These are phyloP conservation scores for Polia nebulosa DNA, from an alignment of 2,888 invertebrate genomes.

Conservation along the genomic window DNA sequence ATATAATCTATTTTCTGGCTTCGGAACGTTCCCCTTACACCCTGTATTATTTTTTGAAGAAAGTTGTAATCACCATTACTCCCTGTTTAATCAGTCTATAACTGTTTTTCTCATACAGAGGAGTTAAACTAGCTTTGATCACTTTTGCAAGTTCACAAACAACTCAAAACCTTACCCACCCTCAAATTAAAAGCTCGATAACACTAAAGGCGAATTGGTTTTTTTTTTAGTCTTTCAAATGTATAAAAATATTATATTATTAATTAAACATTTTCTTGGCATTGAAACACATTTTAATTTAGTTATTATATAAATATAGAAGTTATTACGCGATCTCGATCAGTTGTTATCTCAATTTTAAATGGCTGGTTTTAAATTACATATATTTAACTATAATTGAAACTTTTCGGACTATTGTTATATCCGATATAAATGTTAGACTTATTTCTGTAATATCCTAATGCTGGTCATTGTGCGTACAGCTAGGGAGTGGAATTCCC, in stretches of 20 bases:
- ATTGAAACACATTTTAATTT: conserved; percentile 42
- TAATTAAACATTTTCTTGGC: conserved; percentile 38
- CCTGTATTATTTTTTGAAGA: too few relatives aligned
- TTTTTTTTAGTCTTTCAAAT: conserved; percentile 25
- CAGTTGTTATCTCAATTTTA: not conserved
- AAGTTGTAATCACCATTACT: too few relatives aligned
- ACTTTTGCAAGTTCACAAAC: not conserved
- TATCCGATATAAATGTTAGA: not conserved
- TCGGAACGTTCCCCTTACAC: too few relatives aligned
- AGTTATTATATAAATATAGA: conserved; percentile 6
- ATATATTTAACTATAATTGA: not conserved
- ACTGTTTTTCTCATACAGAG: too few relatives aligned
- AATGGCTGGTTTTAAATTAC: not conserved
- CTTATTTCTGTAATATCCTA: not conserved
- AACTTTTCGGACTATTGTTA: not conserved
- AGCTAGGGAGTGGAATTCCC: too few relatives aligned
- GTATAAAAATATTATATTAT: conserved; percentile 36
- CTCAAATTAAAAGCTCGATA: conserved; percentile 19
- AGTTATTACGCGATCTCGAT: conserved; percentile 21
- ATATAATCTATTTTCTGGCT: too few relatives aligned
- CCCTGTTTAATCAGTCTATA: too few relatives aligned
- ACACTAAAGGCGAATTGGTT: conserved; percentile 23
- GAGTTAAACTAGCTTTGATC: too few relatives aligned
- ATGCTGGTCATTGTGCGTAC: not conserved
- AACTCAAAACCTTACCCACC: conserved; percentile 16